Percentiles rank a stretch among this genome's conserved stretches.
Evolutionary conservation across 1,140 invertebrate genomes (phyloP).

Genomic region (Drosophila sturtevanti): DNA sequence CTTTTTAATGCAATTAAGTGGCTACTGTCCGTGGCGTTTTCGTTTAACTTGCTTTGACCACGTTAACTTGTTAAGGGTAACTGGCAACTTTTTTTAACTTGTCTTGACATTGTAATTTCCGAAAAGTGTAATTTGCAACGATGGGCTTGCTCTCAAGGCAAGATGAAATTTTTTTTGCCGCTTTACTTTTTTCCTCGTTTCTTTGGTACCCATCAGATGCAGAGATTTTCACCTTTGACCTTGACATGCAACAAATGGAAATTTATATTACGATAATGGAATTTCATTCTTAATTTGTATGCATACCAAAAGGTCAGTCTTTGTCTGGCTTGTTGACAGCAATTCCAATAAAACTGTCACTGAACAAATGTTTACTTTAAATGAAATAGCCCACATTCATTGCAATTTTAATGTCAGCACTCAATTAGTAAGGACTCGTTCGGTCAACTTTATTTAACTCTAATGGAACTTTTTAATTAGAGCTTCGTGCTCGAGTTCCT

Average conservation of each 20-base stretch:
- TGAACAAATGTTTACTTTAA: conserved; percentile 3
- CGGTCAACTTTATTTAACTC: not conserved
- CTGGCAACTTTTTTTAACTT: not conserved
- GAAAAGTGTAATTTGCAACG: not conserved
- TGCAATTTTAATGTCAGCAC: conserved; percentile 12
- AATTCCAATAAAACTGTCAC: conserved; percentile 3
- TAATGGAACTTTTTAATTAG: conserved; percentile 43
- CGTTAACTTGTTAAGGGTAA: not conserved
- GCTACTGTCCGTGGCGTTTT: not conserved
- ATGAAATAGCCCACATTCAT: not conserved
- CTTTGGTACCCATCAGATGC: not conserved
- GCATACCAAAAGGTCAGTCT: conserved; percentile 10
- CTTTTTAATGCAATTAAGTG: too few species aligned
- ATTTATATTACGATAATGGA: conserved; percentile 27
- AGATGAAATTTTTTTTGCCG: not conserved
- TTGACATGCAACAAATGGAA: conserved; percentile 5
- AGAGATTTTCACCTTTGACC: conserved; percentile 13
- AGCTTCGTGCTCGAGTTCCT: not conserved
- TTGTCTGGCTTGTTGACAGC: conserved; percentile 7
- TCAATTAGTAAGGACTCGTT: not conserved
- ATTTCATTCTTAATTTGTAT: conserved; percentile 39
- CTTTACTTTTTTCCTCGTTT: not conserved
- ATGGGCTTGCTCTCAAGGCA: not conserved
- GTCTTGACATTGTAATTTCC: not conserved
- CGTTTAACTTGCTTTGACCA: not conserved